phyloP scores from a whole-genome alignment of 2,797 vertebrate species.

The Thripadectes ignobilis region DNA sequence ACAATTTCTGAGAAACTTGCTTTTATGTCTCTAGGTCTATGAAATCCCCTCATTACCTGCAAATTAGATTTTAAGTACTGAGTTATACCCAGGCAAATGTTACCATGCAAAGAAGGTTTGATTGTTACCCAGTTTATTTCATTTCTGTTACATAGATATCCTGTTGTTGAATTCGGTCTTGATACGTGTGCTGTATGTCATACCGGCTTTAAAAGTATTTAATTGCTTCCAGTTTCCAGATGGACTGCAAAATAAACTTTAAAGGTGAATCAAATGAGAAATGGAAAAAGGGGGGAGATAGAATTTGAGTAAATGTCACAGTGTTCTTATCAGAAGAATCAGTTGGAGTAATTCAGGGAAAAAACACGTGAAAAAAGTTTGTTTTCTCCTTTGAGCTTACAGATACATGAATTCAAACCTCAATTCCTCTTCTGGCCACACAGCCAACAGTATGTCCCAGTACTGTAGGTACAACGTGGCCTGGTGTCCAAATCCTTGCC shows the following conservation, averaged over 20 bases:
- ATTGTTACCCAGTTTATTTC: neutral
- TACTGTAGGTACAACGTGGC: neutral
- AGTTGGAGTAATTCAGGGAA: neutral
- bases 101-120: neutral
- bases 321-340: neutral
- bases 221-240: neutral
- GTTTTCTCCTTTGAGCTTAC: neutral
- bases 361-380: neutral
- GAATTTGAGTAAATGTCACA: neutral
- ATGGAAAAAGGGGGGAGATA: neutral
- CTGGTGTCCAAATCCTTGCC: neutral
- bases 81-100: neutral
- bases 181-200: neutral
- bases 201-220: neutral
- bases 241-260: neutral
- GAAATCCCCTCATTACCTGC: neutral
- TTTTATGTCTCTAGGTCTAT: neutral
- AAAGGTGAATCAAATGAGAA: constrained; percentile 19
- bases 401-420: neutral
- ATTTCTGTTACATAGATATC: neutral
- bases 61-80: neutral
- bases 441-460: neutral
- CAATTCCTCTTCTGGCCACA: neutral
- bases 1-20: neutral
- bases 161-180: neutral